Evolutionary conservation across 2,797 vertebrate species (phyloP).

Genomic region (Protonibea diacanthus): DNA sequence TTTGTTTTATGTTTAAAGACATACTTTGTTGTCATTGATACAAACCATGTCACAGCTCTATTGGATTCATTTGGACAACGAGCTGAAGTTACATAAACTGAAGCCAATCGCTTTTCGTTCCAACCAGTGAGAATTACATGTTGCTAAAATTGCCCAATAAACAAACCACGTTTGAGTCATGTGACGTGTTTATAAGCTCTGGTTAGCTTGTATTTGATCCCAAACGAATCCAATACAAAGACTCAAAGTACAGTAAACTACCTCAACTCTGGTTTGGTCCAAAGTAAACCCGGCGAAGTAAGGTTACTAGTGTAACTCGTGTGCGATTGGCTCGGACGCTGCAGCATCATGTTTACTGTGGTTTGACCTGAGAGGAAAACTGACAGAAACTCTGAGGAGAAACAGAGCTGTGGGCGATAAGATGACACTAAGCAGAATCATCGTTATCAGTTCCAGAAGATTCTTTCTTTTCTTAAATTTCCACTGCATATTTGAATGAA

Average conservation of each 20-base stretch:
- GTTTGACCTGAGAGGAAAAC: slow-evolving; percentile 24
- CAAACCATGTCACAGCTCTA: slow-evolving; percentile 7
- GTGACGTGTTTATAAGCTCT: slow-evolving; percentile 26
- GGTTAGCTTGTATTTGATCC: slow-evolving; percentile 27
- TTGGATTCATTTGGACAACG: not conserved
- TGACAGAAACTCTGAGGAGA: slow-evolving; percentile 39
- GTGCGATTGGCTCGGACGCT: not conserved
- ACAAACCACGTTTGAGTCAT: slow-evolving; percentile 7
- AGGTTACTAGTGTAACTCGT: slow-evolving; percentile 18
- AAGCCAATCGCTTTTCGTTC: not conserved
- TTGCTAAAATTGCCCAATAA: slow-evolving; percentile 21
- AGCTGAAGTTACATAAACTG: slow-evolving; percentile 10
- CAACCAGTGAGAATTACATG: slow-evolving; percentile 19
- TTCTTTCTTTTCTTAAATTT: not conserved
- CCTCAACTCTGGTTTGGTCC: slow-evolving; percentile 20
- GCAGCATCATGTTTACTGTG: slow-evolving; percentile 22
- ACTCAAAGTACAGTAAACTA: not conserved
- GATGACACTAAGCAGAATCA: slow-evolving; percentile 28
- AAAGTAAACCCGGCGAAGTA: slow-evolving; percentile 4
- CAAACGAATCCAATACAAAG: slow-evolving; percentile 21
- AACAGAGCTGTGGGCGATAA: slow-evolving; percentile 51
- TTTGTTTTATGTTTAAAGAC: not conserved
- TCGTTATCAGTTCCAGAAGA: slow-evolving; percentile 7
- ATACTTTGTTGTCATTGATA: slow-evolving; percentile 3
- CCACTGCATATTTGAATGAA: slow-evolving; percentile 4